These are phyloP conservation scores for Puffinus mauretanicus DNA, from an alignment of 2,113 vertebrate genomes.

Conservation along the genomic window DNA sequence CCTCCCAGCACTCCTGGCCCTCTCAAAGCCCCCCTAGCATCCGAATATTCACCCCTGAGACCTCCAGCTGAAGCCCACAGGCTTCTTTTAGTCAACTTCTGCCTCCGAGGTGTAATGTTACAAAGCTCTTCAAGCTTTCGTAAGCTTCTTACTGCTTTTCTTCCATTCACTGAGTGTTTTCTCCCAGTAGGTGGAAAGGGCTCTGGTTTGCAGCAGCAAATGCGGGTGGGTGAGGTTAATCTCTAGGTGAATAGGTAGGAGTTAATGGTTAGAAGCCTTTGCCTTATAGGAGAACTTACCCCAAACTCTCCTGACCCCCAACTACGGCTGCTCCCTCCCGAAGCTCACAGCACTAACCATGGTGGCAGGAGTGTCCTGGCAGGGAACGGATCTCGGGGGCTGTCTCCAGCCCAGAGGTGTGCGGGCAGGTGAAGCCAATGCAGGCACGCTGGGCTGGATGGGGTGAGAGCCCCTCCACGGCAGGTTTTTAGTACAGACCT, in stretches of 20 bases:
- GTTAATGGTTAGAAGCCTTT: not conserved
- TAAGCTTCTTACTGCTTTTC: not conserved
- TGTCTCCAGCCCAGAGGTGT: not conserved
- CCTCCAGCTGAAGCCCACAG: not conserved
- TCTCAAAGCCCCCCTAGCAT: not conserved
- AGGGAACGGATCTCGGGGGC: not conserved
- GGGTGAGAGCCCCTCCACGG: not conserved
- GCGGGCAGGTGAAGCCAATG: not conserved
- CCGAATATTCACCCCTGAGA: not conserved
- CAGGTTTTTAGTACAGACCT: not conserved
- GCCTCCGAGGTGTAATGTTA: not conserved
- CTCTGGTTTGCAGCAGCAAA: not conserved
- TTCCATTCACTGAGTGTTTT: not conserved
- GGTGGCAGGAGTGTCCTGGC: not conserved
- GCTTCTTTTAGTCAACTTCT: not conserved
- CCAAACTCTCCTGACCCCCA: not conserved
- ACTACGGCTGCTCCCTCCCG: rapidly evolving
- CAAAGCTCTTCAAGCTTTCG: not conserved
- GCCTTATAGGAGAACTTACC: not conserved
- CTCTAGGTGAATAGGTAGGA: not conserved
- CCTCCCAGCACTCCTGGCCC: not conserved
- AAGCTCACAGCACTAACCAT: not conserved
- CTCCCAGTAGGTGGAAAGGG: not conserved
- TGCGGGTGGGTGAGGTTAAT: not conserved
- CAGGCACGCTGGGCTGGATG: not conserved